Conservation (phyloP, 2,888 invertebrate genomes). For the Cantharis nigra region DNA sequence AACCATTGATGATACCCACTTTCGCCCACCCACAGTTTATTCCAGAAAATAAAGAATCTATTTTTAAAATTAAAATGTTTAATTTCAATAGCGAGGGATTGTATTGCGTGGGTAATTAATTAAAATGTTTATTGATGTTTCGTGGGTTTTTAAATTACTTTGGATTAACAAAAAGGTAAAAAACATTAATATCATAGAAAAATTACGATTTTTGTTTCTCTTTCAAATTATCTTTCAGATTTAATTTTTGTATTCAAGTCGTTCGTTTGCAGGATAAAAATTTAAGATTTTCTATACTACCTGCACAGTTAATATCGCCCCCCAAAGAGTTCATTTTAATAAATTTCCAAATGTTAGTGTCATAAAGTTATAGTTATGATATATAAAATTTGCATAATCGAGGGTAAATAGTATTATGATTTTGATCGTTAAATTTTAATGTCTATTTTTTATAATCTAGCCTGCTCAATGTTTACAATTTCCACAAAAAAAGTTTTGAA, state of each 20-base stretch:
- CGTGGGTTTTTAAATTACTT: no score
- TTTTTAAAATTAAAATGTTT: no score
- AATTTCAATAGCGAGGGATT: no score
- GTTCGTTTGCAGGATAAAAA: no score
- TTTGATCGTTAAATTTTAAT: not conserved
- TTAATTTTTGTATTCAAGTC: no score
- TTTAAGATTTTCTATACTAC: not conserved
- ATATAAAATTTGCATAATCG: not conserved
- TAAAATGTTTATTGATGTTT: not conserved
- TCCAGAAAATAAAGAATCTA: no score
- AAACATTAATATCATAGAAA: no score
- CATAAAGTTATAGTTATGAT: not conserved
- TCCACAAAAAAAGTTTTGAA: conserved; percentile 5
- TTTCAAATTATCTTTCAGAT: no score
- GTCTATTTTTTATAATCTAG: not conserved
- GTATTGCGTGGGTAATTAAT: not conserved
- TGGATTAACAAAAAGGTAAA: not conserved
- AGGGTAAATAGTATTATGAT: not conserved
- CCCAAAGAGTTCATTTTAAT: not conserved
- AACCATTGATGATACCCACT: no score
- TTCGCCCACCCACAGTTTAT: no score
- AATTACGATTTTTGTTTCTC: no score
- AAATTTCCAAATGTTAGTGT: not conserved
- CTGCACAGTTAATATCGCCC: not conserved
- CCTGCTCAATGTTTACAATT: not conserved